Base-by-base conservation (phyloP, 2,797 vertebrate species). In the Myripristis jacobus region DNA sequence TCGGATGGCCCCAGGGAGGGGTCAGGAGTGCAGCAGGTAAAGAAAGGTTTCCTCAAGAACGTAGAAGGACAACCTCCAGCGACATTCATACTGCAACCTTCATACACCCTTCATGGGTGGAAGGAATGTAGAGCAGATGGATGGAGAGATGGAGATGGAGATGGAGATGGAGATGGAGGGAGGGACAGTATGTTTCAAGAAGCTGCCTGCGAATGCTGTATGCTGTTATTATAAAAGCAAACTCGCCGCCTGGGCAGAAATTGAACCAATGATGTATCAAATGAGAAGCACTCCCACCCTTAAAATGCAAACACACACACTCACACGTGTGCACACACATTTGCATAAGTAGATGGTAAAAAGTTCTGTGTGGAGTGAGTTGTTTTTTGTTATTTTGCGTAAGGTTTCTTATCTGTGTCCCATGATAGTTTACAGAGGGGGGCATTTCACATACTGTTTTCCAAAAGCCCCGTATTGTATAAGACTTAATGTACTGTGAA, bases 401-500 rank as follows among this genome's bases (percentile, higher is more conserved):
- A 70, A 58, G 70, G 66, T 67, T 69, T 85, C 43, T 85, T 83
- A 79, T 89, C 75, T 84, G 81, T 81, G 75, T 87, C 65, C 85
- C 71, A 77, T 76, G 77, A 86, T 85, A 83, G 83, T 84, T 77
- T 80, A 87, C 75, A 65, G 66, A 80, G 63, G 77, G 75, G 79
- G 88, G 75, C 71, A 69, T 76, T 76, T 81, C 79, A 77, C 61
- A 90, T 88, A 89, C 82, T 83, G 85, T 91, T 91, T 91, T 79
- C 80, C 68, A 70, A 85, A 87, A 84, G 76, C 63, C 73, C 67
- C 77, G 77, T 86, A 78, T 92, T 91, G 87, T 89, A 86, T 84
- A 88, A 88, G 82, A 89, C 80, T 89, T 92, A 91, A 92, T 92
- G 91, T 90, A 88, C 47, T 92, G 91, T 92, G 90, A 93, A 92